Conservation (phyloP, 2,113 vertebrate genomes). For the Deroptyus accipitrinus region DNA sequence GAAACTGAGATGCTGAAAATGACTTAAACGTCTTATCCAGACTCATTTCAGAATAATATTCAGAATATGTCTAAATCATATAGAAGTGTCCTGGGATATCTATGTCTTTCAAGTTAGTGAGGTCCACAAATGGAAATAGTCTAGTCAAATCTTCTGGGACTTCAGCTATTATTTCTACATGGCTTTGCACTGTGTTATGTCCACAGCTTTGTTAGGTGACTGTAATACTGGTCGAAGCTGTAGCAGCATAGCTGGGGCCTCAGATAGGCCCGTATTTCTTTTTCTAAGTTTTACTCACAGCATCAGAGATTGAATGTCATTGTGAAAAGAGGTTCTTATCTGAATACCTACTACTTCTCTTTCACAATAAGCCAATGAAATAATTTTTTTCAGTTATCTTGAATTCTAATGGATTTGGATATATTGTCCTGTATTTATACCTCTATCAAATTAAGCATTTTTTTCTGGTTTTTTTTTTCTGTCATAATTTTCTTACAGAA, state of each 20-base stretch:
- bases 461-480: not conserved
- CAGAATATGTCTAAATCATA: not conserved
- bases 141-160: not conserved
- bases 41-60: not conserved
- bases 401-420: not conserved
- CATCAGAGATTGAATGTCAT: not conserved
- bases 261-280: not conserved
- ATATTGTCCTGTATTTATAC: not conserved
- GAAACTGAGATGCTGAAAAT: not conserved
- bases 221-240: not conserved
- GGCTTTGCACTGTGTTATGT: not conserved
- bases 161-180: not conserved
- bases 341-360: not conserved
- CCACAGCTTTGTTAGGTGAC: not conserved
- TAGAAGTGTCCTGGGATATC: not conserved
- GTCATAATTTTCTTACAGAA: not conserved
- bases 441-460: rapidly evolving
- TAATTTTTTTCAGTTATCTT: not conserved
- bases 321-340: not conserved
- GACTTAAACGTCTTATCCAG: not conserved
- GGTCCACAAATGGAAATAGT: not conserved
- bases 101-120: not conserved
- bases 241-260: rapidly evolving
- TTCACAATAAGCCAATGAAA: not conserved
- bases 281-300: not conserved